Evolutionary conservation across 2,888 invertebrate species (phyloP), one percentile per base, ranked within the genome.

Genomic region (Nycteola revayana): DNA sequence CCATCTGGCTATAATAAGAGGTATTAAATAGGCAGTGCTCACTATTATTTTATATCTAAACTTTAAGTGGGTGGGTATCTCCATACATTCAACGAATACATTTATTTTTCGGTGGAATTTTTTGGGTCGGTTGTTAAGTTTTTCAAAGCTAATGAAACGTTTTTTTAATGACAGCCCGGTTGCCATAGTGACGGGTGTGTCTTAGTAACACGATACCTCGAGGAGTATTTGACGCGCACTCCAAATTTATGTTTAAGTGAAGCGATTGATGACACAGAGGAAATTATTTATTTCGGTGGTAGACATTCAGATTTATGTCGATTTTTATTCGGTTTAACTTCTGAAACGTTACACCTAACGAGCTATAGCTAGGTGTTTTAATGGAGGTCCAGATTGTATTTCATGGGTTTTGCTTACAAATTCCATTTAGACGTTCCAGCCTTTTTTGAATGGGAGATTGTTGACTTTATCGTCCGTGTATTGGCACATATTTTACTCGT

Each of bases 221-320:
- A 49, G 54, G 50, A 59, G 59, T 57, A 56, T 67, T 73, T 71
- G 70, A 75, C 66, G 62, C 66, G 51, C 60, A 49, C 63, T 47
- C 64, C 60, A 74, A 81, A 86, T 83, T 86, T 86, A 86, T 75
- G 66, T 66, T 64, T 53, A 61, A 66, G 64, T 66, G 65, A 68
- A 63, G 63, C 77, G 83, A 86, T 86, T 85, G 84, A 87, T 85
- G 80, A 77, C 72, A 66, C 62, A 59, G 56, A 62, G 59, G 54
- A 76, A 67, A 75, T 78, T 75, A 79, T 81, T 82, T 80, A 81
- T 82, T 66, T 70, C 63, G 66, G 52, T 60, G 55, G 53, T 49
- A 58, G 57, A 56, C 55, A 62, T 67, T 64, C 58, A 59, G 57
- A 68, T 77, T 74, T 74, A 75, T 75, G 56, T 63, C 66, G 59